A percentile compares a stretch with the other conserved stretches of the same genome.
Conservation (phyloP, 1,140 invertebrate species). For the Coenobita brevimanus region DNA sequence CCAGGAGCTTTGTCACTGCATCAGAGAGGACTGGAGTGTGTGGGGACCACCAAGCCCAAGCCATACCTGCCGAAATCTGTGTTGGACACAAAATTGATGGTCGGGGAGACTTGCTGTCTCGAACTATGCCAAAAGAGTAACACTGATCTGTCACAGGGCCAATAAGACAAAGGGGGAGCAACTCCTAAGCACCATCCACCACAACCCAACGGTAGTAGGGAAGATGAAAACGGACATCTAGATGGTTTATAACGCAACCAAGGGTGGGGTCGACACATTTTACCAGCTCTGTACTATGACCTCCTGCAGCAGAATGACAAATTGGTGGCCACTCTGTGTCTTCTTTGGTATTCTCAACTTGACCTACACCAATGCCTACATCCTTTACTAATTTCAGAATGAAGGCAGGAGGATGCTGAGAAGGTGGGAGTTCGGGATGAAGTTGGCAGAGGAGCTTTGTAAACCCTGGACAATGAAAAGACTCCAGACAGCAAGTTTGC, state of each 20-base stretch:
- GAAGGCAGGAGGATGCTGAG: not conserved
- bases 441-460: not conserved
- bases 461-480: not conserved
- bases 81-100: not conserved
- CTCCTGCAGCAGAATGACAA: not conserved
- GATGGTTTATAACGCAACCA: constrained; percentile 4
- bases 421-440: not conserved
- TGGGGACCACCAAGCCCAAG: too few species aligned
- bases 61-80: not conserved
- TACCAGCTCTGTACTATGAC: not conserved
- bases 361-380: too few species aligned
- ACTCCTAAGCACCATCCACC: constrained; percentile 15
- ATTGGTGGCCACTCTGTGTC: not conserved
- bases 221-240: not conserved
- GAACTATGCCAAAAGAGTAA: not conserved
- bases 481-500: not conserved
- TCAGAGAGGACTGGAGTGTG: not conserved
- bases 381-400: too few species aligned
- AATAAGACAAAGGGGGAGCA: not conserved
- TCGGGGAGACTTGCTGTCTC: not conserved
- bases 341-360: not conserved
- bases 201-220: not conserved
- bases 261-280: too few species aligned
- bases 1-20: not conserved
- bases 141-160: not conserved